phyloP scores from a whole-genome alignment of 2,888 invertebrate genomes.

The Diplazon laetatorius region DNA sequence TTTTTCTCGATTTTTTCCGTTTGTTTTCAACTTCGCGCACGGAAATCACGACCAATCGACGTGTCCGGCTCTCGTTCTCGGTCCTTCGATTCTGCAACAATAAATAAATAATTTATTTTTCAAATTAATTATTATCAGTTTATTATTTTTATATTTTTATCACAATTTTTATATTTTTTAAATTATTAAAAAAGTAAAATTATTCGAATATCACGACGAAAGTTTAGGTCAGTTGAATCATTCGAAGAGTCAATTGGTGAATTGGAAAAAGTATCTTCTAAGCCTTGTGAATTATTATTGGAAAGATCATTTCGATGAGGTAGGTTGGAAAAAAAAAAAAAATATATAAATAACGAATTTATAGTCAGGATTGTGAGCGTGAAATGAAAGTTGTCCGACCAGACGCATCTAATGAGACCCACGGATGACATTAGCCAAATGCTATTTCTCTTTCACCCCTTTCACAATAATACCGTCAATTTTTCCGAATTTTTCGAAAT shows the following conservation, averaged over 20 bases:
- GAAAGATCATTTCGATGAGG: not conserved
- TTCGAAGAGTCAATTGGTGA: too few relatives aligned
- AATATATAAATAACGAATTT: not conserved
- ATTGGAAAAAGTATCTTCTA: too few relatives aligned
- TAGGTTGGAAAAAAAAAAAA: not conserved
- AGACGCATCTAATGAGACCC: not conserved
- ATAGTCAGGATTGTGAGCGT: not conserved
- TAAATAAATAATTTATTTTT: not conserved
- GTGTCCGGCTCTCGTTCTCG: slow-evolving; percentile 23
- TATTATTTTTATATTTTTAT: not conserved
- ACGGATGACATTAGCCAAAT: not conserved
- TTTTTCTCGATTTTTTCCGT: not conserved
- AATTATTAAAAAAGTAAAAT: too few relatives aligned
- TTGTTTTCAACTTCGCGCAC: slow-evolving; percentile 35
- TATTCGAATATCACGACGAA: too few relatives aligned
- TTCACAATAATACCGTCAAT: too few relatives aligned
- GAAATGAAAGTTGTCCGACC: not conserved
- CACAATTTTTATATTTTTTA: not conserved
- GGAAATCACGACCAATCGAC: slow-evolving; percentile 62
- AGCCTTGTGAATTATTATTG: not conserved
- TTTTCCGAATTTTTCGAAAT: too few relatives aligned
- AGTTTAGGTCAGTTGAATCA: too few relatives aligned
- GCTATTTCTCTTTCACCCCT: not conserved
- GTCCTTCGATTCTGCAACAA: slow-evolving; percentile 51
- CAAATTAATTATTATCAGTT: not conserved